These are phyloP conservation scores for Trichopoda pennipes DNA, from an alignment of 2,888 invertebrate species.

Conservation along the genomic window DNA sequence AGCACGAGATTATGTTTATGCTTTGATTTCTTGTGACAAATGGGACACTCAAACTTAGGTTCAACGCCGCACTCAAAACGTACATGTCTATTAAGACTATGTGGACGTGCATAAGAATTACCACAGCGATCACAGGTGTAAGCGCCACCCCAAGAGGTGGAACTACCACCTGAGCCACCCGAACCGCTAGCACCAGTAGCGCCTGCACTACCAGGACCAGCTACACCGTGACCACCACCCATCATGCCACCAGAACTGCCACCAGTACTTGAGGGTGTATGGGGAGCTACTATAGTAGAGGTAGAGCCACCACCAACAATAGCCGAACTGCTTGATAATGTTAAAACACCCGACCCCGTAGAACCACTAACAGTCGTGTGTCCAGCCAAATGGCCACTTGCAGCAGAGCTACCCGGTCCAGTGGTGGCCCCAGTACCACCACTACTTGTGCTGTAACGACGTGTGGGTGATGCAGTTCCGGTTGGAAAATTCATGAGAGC, in stretches of 20 bases:
- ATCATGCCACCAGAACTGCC: slow-evolving; percentile 59
- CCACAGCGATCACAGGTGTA: slow-evolving; percentile 83
- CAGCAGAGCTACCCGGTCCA: slow-evolving; percentile 53
- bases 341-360: slow-evolving; percentile 57
- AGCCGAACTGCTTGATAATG: slow-evolving; percentile 42
- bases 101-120: slow-evolving; percentile 83
- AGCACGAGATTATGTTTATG: slow-evolving; percentile 81
- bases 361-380: slow-evolving; percentile 56
- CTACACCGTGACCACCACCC: slow-evolving; percentile 50
- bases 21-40: slow-evolving; percentile 84
- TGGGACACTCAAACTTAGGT: slow-evolving; percentile 84
- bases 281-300: slow-evolving; percentile 65
- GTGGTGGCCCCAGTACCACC: slow-evolving; percentile 66
- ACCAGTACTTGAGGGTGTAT: slow-evolving; percentile 65
- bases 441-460: slow-evolving; percentile 75
- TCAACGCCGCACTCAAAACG: slow-evolving; percentile 84
- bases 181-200: slow-evolving; percentile 67
- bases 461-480: slow-evolving; percentile 70
- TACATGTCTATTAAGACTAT: slow-evolving; percentile 83
- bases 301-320: slow-evolving; percentile 65
- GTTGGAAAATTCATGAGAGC: slow-evolving; percentile 70
- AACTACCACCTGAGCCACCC: slow-evolving; percentile 67
- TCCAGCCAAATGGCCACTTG: slow-evolving; percentile 58
- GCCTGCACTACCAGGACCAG: slow-evolving; percentile 65
- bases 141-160: slow-evolving; percentile 76